phyloP scores from a whole-genome alignment of 1,140 invertebrate genomes.

The Drosophila rufa region DNA sequence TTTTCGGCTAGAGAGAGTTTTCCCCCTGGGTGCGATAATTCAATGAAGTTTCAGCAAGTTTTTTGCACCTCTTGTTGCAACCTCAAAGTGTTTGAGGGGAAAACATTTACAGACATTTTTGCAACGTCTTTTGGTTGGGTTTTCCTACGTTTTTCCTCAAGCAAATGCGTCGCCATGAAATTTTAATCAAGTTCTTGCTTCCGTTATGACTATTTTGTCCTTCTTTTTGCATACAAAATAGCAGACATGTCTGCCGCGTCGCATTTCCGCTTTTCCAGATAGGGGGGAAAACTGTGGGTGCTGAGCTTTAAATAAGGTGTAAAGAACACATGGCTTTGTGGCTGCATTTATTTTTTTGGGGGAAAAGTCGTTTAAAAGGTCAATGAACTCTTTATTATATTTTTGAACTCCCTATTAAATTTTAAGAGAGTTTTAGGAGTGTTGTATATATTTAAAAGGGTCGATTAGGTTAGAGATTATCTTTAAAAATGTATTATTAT shows the following conservation, averaged over 20 bases:
- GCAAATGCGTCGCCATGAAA: constrained; percentile 55
- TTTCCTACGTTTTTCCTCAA: constrained; percentile 17
- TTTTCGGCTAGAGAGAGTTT: constrained; percentile 24
- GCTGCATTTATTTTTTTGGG: constrained; percentile 3
- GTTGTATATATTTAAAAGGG: neutral
- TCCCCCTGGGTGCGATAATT: constrained; percentile 41
- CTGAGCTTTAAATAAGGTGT: constrained; percentile 13
- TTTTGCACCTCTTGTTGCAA: constrained; percentile 32
- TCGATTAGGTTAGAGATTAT: too few species aligned
- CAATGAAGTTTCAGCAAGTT: constrained; percentile 50
- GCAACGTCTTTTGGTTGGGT: constrained; percentile 21
- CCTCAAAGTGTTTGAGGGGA: constrained; percentile 14
- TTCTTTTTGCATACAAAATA: constrained; percentile 32
- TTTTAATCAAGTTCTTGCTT: constrained; percentile 54
- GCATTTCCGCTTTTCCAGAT: constrained; percentile 32
- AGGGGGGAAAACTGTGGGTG: neutral
- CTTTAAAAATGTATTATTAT: too few species aligned
- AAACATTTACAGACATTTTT: constrained; percentile 33
- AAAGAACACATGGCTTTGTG: constrained; percentile 21
- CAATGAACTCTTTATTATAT: constrained; percentile 23
- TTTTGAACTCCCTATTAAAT: neutral
- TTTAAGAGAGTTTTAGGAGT: neutral
- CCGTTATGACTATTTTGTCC: constrained; percentile 40
- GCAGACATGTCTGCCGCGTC: constrained; percentile 51
- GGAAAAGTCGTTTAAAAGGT: neutral